phyloP scores from a whole-genome alignment of 2,797 vertebrate genomes.

The Clarias fuscus region DNA sequence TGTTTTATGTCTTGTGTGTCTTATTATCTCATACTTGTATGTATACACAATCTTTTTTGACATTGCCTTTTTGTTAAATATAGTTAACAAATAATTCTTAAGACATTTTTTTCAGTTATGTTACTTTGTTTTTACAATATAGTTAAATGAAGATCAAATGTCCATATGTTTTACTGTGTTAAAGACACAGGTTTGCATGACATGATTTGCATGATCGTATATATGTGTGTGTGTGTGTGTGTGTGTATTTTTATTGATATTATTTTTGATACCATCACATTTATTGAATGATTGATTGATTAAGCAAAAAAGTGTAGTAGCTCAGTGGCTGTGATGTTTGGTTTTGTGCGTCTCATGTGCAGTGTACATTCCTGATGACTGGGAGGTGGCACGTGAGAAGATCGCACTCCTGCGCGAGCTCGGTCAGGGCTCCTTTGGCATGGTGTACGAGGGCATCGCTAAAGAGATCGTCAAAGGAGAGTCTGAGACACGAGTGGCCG shows the following conservation, averaged over 20 bases:
- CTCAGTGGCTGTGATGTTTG: not conserved
- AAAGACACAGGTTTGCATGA: too few relatives aligned
- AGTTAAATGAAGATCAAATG: too few relatives aligned
- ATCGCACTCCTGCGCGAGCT: conserved; percentile 87
- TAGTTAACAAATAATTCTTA: too few relatives aligned
- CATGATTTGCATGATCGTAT: not conserved
- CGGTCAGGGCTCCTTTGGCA: conserved; percentile 96
- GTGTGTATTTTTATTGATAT: not conserved
- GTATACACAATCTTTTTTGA: too few relatives aligned
- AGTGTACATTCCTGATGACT: conserved; percentile 94
- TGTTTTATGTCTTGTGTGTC: too few relatives aligned
- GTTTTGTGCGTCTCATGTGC: not conserved
- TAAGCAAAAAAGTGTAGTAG: not conserved
- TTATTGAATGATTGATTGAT: not conserved
- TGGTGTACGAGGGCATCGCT: conserved; percentile 96
- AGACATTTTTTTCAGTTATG: too few relatives aligned
- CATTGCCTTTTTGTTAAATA: too few relatives aligned
- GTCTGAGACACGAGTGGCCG: conserved; percentile 85
- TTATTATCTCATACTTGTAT: too few relatives aligned
- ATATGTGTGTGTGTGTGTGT: not conserved
- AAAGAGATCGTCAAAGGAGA: conserved; percentile 94
- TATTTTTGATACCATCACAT: not conserved
- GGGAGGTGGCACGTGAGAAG: conserved; percentile 95
- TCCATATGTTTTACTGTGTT: too few relatives aligned
- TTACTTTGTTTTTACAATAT: too few relatives aligned